Evolutionary conservation across 2,797 vertebrate species (phyloP).

Genomic region (Lepilemur septentrionalis): DNA sequence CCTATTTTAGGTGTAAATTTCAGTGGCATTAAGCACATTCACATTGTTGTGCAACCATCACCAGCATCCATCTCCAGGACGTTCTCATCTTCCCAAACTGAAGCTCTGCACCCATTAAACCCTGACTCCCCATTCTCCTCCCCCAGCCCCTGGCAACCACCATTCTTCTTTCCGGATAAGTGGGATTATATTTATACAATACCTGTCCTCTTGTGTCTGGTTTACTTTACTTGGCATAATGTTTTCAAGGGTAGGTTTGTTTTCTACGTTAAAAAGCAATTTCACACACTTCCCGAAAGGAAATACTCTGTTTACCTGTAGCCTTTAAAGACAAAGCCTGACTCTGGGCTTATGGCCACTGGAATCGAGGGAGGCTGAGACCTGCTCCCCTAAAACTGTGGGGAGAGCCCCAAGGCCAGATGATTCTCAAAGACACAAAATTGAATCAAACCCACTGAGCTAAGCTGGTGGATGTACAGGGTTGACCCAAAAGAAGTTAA

Average conservation of each 20-base stretch:
- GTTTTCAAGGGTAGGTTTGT: background rate
- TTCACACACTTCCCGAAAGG: background rate
- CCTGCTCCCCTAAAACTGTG: background rate
- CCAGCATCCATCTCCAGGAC: background rate
- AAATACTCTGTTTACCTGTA: background rate
- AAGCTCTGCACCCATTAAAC: background rate
- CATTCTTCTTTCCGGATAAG: background rate
- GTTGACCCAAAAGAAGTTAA: background rate
- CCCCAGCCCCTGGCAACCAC: background rate
- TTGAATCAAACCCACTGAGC: background rate
- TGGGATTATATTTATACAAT: background rate
- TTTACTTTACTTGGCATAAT: background rate
- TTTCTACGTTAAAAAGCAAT: background rate
- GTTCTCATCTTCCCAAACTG: background rate
- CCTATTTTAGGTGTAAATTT: background rate
- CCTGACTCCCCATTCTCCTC: background rate
- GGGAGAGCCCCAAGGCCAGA: background rate
- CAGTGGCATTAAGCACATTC: background rate
- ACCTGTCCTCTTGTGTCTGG: background rate
- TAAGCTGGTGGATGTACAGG: background rate
- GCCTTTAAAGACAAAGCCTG: background rate
- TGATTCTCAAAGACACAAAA: background rate
- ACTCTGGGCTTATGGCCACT: background rate
- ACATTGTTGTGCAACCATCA: too few relatives aligned
- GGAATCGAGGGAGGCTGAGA: background rate